These are phyloP conservation scores for Euura lappo DNA, from an alignment of 1,140 invertebrate species.

Conservation along the genomic window DNA sequence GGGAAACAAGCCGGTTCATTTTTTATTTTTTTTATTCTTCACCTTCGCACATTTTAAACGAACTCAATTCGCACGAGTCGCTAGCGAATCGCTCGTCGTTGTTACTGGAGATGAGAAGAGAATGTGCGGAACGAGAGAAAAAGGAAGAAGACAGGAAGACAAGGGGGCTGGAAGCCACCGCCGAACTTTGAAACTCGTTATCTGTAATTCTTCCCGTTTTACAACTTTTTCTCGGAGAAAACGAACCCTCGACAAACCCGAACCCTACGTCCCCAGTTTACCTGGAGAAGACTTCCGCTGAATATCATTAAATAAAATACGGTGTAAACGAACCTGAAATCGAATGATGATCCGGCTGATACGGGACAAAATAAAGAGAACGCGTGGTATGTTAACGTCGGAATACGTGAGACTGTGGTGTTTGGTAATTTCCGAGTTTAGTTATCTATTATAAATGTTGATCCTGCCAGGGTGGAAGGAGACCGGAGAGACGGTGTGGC, in stretches of 20 bases:
- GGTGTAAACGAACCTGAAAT: too few species aligned
- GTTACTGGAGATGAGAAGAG: not conserved
- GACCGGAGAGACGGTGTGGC: not conserved
- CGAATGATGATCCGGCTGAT: too few species aligned
- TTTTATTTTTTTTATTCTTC: not conserved
- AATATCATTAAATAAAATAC: not conserved
- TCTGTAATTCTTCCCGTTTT: constrained; percentile 1
- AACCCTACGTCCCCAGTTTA: not conserved
- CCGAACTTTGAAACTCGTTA: constrained; percentile 31
- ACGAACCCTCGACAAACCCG: not conserved
- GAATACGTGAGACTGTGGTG: not conserved
- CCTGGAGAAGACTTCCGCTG: not conserved
- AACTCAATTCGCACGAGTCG: constrained; percentile 18
- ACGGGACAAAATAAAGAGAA: not conserved
- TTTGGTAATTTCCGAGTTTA: not conserved
- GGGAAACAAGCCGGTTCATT: constrained; percentile 22
- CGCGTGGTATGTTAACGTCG: not conserved
- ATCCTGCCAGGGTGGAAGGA: not conserved
- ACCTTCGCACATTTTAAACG: not conserved
- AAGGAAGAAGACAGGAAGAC: constrained; percentile 19
- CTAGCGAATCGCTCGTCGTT: not conserved
- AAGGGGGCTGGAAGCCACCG: constrained; percentile 30
- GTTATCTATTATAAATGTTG: not conserved
- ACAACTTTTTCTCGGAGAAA: not conserved
- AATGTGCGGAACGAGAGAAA: constrained; percentile 16